These are phyloP conservation scores for Trichomalopsis sarcophagae DNA, from an alignment of 1,140 invertebrate genomes.

Conservation along the genomic window DNA sequence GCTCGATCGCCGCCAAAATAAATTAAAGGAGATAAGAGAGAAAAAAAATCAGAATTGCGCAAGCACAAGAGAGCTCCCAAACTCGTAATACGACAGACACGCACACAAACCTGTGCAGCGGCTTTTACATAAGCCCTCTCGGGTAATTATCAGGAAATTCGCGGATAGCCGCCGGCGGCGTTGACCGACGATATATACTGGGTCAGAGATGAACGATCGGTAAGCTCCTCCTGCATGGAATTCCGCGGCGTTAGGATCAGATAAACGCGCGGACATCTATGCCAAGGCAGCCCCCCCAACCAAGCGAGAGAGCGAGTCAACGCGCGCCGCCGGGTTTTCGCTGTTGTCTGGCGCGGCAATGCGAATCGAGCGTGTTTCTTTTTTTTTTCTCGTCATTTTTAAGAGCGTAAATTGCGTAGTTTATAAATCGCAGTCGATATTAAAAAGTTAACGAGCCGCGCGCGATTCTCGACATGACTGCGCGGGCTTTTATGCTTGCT, in stretches of 20 bases:
- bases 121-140: not conserved
- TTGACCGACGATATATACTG: not conserved
- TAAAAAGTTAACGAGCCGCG: not conserved
- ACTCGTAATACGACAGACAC: not conserved
- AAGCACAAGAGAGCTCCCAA: not conserved
- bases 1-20: not conserved
- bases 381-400: not conserved
- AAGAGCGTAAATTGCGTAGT: not conserved
- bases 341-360: not conserved
- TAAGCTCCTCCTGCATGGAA: slow-evolving; percentile 6
- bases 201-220: slow-evolving; percentile 15
- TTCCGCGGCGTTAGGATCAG: not conserved
- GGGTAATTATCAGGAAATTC: slow-evolving; percentile 4
- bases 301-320: not conserved
- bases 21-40: not conserved
- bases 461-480: slow-evolving; percentile 3
- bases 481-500: not conserved
- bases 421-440: not conserved
- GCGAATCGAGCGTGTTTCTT: not conserved
- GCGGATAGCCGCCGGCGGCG: not conserved
- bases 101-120: not conserved
- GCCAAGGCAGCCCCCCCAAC: slow-evolving; percentile 12
- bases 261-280: slow-evolving; percentile 23
- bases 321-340: not conserved
- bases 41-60: not conserved